phyloP scores from a whole-genome alignment of 2,797 vertebrate species.

The Acipenser ruthenus region DNA sequence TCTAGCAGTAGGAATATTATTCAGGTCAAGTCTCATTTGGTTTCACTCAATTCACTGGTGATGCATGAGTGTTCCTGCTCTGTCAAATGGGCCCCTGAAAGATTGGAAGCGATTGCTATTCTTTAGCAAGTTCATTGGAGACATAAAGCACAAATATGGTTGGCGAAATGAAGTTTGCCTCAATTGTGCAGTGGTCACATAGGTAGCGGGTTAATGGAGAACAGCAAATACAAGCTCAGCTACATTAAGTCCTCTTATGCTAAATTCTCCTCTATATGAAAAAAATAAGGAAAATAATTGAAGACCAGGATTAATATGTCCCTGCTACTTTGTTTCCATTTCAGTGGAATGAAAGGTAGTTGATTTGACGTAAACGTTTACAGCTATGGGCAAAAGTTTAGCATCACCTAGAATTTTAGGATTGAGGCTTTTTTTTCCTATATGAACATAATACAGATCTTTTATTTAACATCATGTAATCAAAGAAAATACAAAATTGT shows the following conservation, averaged over 20 bases:
- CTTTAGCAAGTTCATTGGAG: slow-evolving; percentile 13
- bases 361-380: no score
- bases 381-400: no score
- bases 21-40: slow-evolving; percentile 18
- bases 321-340: no score
- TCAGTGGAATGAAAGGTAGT: no score
- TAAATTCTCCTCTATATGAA: no score
- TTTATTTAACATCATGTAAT: no score
- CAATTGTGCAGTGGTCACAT: slow-evolving; percentile 18
- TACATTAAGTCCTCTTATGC: not conserved
- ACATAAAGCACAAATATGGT: slow-evolving; percentile 15
- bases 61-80: slow-evolving; percentile 16
- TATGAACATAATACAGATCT: no score
- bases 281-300: no score
- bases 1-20: slow-evolving; percentile 10
- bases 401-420: no score
- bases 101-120: slow-evolving; percentile 17
- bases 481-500: no score
- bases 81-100: slow-evolving; percentile 12
- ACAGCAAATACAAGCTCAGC: slow-evolving; percentile 1
- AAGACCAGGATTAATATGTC: no score
- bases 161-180: slow-evolving; percentile 17
- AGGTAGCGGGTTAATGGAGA: slow-evolving; percentile 10
- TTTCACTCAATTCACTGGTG: slow-evolving; percentile 16
- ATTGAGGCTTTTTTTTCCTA: no score